Evolutionary conservation across 2,888 invertebrate species (phyloP).

Genomic region (Cephus pygmeus): DNA sequence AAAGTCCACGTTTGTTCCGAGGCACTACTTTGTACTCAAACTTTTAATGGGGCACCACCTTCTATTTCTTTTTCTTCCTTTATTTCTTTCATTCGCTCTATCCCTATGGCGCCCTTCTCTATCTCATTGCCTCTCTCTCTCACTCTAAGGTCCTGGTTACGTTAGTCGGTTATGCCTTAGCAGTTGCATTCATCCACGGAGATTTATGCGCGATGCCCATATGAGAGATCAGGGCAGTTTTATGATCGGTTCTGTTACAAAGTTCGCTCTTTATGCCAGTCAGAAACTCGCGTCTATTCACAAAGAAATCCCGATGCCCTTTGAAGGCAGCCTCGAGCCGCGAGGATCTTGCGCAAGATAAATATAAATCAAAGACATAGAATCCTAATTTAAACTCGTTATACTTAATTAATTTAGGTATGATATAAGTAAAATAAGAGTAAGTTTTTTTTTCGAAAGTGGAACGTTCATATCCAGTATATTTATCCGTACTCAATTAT

Average conservation of each 20-base stretch:
- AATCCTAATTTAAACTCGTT: background rate
- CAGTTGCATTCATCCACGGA: constrained; percentile 52
- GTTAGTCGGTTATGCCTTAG: constrained; percentile 47
- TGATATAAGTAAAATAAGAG: background rate
- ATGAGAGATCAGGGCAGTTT: constrained; percentile 50
- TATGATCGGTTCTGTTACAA: constrained; percentile 61
- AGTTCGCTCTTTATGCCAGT: constrained; percentile 50
- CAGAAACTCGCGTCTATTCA: constrained; percentile 21
- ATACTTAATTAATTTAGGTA: background rate
- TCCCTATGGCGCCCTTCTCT: background rate
- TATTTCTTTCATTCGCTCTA: background rate
- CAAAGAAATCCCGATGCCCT: constrained; percentile 21
- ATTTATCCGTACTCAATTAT: background rate
- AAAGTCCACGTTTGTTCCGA: constrained; percentile 26
- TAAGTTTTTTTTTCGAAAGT: background rate
- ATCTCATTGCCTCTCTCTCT: too few relatives aligned
- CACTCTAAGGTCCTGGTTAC: constrained; percentile 36
- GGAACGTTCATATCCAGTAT: background rate
- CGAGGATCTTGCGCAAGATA: background rate
- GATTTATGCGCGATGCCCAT: constrained; percentile 54
- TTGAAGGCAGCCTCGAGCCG: background rate
- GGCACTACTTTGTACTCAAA: constrained; percentile 43
- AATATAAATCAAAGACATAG: background rate
- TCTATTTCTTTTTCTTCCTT: background rate
- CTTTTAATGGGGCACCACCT: constrained; percentile 46